Base-by-base conservation (phyloP, 1,140 invertebrate genomes). In the Drosophila rhopaloa region DNA sequence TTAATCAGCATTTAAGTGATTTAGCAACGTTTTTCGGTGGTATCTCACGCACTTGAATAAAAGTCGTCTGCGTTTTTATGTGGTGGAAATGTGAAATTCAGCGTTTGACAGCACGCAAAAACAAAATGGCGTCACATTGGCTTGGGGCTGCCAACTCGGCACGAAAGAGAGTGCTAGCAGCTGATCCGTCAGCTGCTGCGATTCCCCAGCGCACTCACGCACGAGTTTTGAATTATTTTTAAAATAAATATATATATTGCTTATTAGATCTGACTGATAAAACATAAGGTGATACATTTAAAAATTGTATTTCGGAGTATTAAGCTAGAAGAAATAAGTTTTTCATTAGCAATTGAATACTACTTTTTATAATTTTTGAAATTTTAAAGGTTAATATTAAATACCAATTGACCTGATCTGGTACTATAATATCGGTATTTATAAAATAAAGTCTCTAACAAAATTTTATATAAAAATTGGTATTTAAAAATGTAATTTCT, bases 81-180 rank as follows among this genome's bases (percentile, higher is more conserved):
- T 71, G 51, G 63, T 67, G 60, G 46, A 67, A 66, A 67, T 67
- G 66, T 71, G 68, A 50, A 72, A 72, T 37, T 37, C 38, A 47
- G 46, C 70, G 66, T 66, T 66, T 79, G 35, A 80, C 73, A 81
- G 79, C 58, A 56, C 71, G 76, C 60, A 55, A 72, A 80, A 70
- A 41, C 62, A 85, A 84, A 84, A 85, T 84, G 81, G 81, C 81
- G 81, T 84, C 43, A 38, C 27, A 44, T 61, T 41, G 54, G 61
- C 61, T 76, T 55, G 41, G 66, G 11, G 41, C 5, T 70, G 66
- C 67, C 83, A 89, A 46, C 70, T 46, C 7, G 32, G 14, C 10
- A n/a, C 1, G 8, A 47, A 16, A 24, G 14, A 13, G 4, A 7
- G 14, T 19, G 4, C 19, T 50, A 55, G 16, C 83, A 88, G 83